Conservation (phyloP, 2,113 vertebrate species). For the Epinephelus moara region DNA sequence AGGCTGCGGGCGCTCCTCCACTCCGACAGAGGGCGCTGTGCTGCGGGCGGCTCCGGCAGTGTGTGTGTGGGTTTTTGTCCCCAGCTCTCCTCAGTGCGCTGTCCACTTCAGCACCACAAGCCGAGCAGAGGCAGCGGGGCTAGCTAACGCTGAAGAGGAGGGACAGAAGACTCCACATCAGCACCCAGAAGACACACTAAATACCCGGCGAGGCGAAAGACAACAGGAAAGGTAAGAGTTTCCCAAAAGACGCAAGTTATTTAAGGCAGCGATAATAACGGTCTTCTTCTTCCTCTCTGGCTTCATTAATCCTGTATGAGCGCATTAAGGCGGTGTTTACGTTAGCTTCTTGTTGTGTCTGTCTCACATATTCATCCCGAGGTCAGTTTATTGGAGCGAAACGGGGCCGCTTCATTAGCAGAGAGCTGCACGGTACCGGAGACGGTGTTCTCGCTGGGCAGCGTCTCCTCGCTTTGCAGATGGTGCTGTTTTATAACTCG, state of each 20-base stretch:
- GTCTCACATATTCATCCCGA: not conserved
- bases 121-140: constrained; percentile 67
- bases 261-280: constrained; percentile 34
- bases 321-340: constrained; percentile 47
- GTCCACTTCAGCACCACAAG: constrained; percentile 85
- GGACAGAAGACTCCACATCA: constrained; percentile 58
- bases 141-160: constrained; percentile 59
- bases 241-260: constrained; percentile 52
- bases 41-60: not conserved
- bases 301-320: constrained; percentile 32
- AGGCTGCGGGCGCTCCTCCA: constrained; percentile 57
- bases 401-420: not conserved
- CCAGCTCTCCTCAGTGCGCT: constrained; percentile 77
- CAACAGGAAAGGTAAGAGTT: constrained; percentile 71
- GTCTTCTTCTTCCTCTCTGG: constrained; percentile 48
- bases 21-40: constrained; percentile 52
- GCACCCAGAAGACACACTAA: not conserved
- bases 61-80: constrained; percentile 49
- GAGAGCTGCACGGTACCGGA: not conserved
- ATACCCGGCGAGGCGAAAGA: not conserved
- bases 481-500: constrained; percentile 64
- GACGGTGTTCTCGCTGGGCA: constrained; percentile 19
- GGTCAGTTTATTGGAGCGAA: not conserved
- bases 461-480: constrained; percentile 68
- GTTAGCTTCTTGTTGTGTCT: not conserved